Base-by-base conservation (phyloP, 2,888 invertebrate species). In the Drosophila acutilabella region DNA sequence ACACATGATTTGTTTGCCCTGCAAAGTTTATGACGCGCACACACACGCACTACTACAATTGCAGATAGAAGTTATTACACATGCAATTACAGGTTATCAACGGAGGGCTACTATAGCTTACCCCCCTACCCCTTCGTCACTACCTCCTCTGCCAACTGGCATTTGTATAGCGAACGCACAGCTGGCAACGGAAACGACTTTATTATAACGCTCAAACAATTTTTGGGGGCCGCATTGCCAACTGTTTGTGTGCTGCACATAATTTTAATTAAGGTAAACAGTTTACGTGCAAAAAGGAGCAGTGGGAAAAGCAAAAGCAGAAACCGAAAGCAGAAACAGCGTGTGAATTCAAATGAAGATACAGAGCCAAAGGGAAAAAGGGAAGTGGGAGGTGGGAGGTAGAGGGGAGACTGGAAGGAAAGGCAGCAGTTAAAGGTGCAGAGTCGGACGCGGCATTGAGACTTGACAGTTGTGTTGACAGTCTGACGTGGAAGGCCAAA, bases 241-340 rank as follows among this genome's bases (percentile, higher is more conserved):
- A 71, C 82, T 74, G 70, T 71, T 73, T 77, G 77, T 68, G 66
- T 62, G 69, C 66, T 66, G 76, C 73, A 78, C 68, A 77, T 74
- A 71, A 78, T 83, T 85, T 85, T 86, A 84, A 86, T 85, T 81
- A 86, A 86, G 84, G 81, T 82, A 85, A 85, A 85, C 80, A 84
- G 82, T 84, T 84, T 75, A 69, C 74, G 64, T 69, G 75, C 52
- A 62, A 71, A 74, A 50, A 40, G 52, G 62, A 64, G 69, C 52
- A 61, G 40, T 60, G 47, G 38, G 61, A 64, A 56, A 58, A 47
- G 26, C 38, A 48, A 40, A 30, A 51, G 40, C 41, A 14, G 40
- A 52, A 59, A 44, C 18, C 10, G 16, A n/a, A 41, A 60, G 40
- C 47, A 30, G 58, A 60, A 67, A 58, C 58, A 71, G 76, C 76